Evolutionary conservation across 2,113 vertebrate genomes (phyloP), one percentile per base, ranked within the genome.

Genomic region (Collichthys lucidus): DNA sequence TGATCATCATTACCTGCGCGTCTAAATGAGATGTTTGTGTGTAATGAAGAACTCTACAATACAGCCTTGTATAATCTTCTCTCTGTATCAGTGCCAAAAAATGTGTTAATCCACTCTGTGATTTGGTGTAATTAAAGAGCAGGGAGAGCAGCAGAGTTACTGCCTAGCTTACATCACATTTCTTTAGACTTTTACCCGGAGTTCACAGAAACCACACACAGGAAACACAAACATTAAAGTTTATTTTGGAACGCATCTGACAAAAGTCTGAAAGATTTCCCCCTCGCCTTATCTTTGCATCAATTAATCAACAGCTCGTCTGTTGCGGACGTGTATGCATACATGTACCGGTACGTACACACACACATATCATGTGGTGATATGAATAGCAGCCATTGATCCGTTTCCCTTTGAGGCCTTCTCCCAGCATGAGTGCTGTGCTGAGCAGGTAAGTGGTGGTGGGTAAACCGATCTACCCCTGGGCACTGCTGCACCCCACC

Each of bases 371-470:
- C 77, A 84, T 86, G 35, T 53, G 82, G 67, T 64, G 81, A 87
- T 84, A 88, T 92, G 91, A 94, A 94, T 92, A 86, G 87, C 80
- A 62, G 78, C 71, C 74, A 93, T 90, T 94, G 91, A 94, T 89
- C 79, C 35, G 4, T 80, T 68, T 85, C 62, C 72, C 88, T 92
- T 87, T 92, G 91, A 91, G 88, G 82, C 69, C 77, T 81, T 85
- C 88, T 88, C 79, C 77, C 80, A 80, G 78, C 55, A 47, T 90
- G 89, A 86, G 81, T 82, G 80, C 86, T 79, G 82, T 80, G 79
- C 82, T 86, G 90, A 90, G 89, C 87, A 92, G 92, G 91, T 94
- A 94, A 93, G 88, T 83, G 85, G 82, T 81, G 72, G 71, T 62
- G 73, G 88, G 93, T 93, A 94, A 90, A 83, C 72, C n/a, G 80